These are phyloP conservation scores for Macrophya annulata DNA, from an alignment of 2,888 invertebrate genomes.

Conservation along the genomic window DNA sequence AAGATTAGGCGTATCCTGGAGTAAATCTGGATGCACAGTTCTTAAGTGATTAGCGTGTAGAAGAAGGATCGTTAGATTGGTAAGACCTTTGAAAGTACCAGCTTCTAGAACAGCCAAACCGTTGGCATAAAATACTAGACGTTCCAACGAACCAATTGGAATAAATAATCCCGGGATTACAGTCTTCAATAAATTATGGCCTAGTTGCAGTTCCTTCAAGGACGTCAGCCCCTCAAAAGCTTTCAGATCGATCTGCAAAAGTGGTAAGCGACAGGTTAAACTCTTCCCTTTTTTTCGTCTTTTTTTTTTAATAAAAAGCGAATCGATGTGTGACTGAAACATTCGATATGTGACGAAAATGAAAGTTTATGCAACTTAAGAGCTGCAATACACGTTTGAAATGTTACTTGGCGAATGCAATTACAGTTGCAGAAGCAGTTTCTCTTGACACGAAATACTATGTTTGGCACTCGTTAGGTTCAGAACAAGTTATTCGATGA, in stretches of 20 bases:
- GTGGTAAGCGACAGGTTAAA: background rate
- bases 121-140: conserved; percentile 86
- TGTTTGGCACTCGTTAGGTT: conserved; percentile 38
- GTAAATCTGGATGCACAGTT: conserved; percentile 84
- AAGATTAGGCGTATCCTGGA: conserved; percentile 84
- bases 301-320: background rate
- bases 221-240: conserved; percentile 69
- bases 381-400: conserved; percentile 46
- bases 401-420: conserved; percentile 6
- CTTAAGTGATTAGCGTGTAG: conserved; percentile 87
- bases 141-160: conserved; percentile 83
- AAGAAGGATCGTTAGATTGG: conserved; percentile 85
- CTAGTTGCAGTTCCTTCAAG: conserved; percentile 86
- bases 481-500: conserved; percentile 41
- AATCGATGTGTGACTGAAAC: background rate
- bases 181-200: conserved; percentile 84
- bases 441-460: conserved; percentile 51
- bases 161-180: conserved; percentile 84
- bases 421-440: conserved; percentile 46
- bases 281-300: background rate
- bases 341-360: conserved; percentile 34
- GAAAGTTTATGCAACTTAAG: conserved; percentile 26
- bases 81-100: conserved; percentile 84
- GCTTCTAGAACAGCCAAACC: conserved; percentile 84
- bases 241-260: conserved; percentile 69